phyloP scores from a whole-genome alignment of 2,797 vertebrate genomes.

The Paramormyrops hopkinsi region DNA sequence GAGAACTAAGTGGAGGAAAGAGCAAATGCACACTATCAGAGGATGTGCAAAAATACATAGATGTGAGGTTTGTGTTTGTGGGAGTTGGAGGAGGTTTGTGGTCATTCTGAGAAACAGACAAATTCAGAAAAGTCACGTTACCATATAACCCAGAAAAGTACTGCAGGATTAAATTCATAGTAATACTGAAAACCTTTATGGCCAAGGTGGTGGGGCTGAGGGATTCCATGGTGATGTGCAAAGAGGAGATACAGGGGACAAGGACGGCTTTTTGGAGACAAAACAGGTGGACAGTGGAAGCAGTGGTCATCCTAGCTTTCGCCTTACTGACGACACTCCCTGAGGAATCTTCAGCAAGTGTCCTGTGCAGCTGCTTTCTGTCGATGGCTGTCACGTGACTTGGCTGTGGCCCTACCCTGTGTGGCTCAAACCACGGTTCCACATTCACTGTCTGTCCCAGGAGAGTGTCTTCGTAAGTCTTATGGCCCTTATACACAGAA shows the following conservation, averaged over 20 bases:
- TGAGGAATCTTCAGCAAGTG: neutral
- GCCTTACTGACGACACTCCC: neutral
- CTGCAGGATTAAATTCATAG: neutral
- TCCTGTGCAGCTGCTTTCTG: neutral
- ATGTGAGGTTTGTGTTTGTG: neutral
- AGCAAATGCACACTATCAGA: neutral
- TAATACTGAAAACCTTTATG: neutral
- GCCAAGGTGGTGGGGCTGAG: neutral
- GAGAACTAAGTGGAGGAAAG: neutral
- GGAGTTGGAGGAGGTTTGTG: neutral
- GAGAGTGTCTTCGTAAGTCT: constrained; percentile 17
- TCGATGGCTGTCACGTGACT: neutral
- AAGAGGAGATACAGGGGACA: neutral
- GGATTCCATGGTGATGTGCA: neutral
- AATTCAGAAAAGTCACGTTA: neutral
- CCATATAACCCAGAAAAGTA: neutral
- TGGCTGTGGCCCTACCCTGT: neutral
- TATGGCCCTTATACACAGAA: neutral
- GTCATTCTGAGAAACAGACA: neutral
- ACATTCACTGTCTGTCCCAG: constrained; percentile 9
- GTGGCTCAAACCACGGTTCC: neutral
- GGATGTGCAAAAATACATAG: neutral
- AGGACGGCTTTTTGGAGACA: neutral
- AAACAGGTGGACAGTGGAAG: neutral
- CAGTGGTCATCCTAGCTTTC: neutral